Conservation (phyloP, 2,888 invertebrate species). For the Coecobrya sp. region DNA sequence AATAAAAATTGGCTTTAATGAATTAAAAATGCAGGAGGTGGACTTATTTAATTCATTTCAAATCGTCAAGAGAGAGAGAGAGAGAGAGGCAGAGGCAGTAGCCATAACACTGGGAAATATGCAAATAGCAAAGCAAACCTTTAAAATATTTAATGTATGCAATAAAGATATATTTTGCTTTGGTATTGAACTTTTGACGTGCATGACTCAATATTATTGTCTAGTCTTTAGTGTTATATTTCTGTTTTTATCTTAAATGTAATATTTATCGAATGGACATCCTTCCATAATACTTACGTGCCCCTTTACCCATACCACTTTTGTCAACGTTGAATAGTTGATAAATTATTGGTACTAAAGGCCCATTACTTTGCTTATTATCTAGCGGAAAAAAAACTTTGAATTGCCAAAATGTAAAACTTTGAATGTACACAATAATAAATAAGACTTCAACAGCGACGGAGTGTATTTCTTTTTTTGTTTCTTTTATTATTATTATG, state of each 20-base stretch:
- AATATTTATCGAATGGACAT: not conserved
- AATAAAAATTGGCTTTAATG: slow-evolving; percentile 23
- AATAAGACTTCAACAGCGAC: not conserved
- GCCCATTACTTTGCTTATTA: too few species aligned
- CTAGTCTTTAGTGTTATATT: too few species aligned
- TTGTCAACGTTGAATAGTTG: not conserved
- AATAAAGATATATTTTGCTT: too few species aligned
- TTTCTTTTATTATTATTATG: not conserved
- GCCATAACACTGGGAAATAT: not conserved
- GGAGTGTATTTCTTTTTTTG: slow-evolving; percentile 10
- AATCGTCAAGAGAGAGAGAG: not conserved
- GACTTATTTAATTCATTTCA: not conserved
- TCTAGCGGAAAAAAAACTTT: too few species aligned
- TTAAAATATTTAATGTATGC: too few species aligned
- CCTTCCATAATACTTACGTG: not conserved
- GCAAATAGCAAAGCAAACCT: too few species aligned
- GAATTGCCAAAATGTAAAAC: too few species aligned
- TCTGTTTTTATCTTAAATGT: not conserved
- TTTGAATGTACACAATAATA: too few species aligned
- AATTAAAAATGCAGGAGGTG: not conserved
- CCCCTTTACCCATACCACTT: not conserved
- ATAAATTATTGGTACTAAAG: not conserved
- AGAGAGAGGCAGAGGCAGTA: not conserved
- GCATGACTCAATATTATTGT: not conserved
- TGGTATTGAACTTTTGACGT: slow-evolving; percentile 20